phyloP scores from a whole-genome alignment of 2,113 vertebrate species.

The Urocynchramus pylzowi region DNA sequence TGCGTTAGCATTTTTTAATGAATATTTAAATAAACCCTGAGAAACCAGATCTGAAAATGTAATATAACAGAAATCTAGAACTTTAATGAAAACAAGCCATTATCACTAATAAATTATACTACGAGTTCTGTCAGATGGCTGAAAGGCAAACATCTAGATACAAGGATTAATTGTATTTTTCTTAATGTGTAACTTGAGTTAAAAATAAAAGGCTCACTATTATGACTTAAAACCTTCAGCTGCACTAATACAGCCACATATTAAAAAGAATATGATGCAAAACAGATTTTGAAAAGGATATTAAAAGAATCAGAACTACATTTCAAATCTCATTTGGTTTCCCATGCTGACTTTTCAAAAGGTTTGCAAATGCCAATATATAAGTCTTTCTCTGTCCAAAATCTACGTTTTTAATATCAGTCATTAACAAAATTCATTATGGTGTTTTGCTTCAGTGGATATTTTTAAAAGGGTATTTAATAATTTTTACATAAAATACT shows the following conservation, averaged over 20 bases:
- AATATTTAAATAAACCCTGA: background rate
- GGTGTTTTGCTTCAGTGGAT: background rate
- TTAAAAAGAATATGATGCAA: slow-evolving; percentile 10
- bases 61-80: background rate
- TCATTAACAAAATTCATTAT: background rate
- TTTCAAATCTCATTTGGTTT: background rate
- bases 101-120: background rate
- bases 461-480: background rate
- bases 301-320: slow-evolving; percentile 17
- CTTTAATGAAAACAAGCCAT: background rate
- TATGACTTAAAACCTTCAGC: background rate
- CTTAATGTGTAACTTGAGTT: background rate
- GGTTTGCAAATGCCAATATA: background rate
- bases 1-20: background rate
- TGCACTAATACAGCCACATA: background rate
- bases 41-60: background rate
- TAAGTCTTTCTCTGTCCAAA: background rate
- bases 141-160: background rate
- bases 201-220: background rate
- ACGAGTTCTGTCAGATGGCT: background rate
- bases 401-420: background rate
- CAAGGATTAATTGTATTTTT: background rate
- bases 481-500: background rate
- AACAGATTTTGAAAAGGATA: slow-evolving; percentile 22
- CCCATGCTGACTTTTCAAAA: slow-evolving; percentile 3